A percentile compares a stretch with the other conserved stretches of the same genome.
Conservation (phyloP, 2,797 vertebrate species). For the Aeoliscus strigatus region DNA sequence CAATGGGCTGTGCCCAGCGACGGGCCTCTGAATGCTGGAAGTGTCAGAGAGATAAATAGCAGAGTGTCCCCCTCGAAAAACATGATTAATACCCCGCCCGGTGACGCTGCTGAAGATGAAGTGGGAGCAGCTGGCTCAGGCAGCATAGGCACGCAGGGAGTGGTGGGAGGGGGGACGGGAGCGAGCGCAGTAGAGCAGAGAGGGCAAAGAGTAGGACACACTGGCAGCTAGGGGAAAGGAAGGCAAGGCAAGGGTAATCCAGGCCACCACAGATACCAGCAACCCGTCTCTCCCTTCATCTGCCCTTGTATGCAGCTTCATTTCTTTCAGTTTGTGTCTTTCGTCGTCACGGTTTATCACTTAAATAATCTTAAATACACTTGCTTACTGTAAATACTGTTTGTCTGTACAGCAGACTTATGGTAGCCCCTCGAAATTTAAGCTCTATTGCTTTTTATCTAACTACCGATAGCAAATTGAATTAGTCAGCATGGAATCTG, state of each 20-base stretch:
- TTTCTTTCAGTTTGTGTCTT: slow-evolving; percentile 5
- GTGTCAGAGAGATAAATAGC: slow-evolving; percentile 99
- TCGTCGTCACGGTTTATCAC: slow-evolving; percentile 37
- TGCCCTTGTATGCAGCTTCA: slow-evolving; percentile 27
- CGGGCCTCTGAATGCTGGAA: slow-evolving; percentile 92
- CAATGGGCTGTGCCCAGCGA: slow-evolving; percentile 99
- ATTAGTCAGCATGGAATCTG: too few species aligned
- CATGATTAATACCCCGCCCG: slow-evolving; percentile 99
- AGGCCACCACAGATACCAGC: slow-evolving; percentile 70
- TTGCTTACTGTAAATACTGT: slow-evolving; percentile 7
- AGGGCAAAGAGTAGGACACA: slow-evolving; percentile 98
- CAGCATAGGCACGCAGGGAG: slow-evolving; percentile 92
- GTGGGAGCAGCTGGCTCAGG: slow-evolving; percentile 99
- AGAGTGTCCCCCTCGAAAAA: slow-evolving; percentile 99
- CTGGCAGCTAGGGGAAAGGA: slow-evolving; percentile 79
- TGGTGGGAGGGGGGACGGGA: slow-evolving; percentile 69
- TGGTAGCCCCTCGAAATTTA: too few species aligned
- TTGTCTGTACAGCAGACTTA: slow-evolving; percentile 2
- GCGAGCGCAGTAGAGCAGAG: slow-evolving; percentile 88
- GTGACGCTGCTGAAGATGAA: slow-evolving; percentile 99
- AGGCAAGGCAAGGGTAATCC: slow-evolving; percentile 77
- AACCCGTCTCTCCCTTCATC: slow-evolving; percentile 52
- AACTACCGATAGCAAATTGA: too few species aligned
- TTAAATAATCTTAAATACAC: slow-evolving; percentile 72
- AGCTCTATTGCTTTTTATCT: too few species aligned